A percentile compares a stretch with the other conserved stretches of the same genome.
These are phyloP conservation scores for Astropecten irregularis DNA, from an alignment of 53 echinoderm and acorn worm species.

Conservation along the genomic window DNA sequence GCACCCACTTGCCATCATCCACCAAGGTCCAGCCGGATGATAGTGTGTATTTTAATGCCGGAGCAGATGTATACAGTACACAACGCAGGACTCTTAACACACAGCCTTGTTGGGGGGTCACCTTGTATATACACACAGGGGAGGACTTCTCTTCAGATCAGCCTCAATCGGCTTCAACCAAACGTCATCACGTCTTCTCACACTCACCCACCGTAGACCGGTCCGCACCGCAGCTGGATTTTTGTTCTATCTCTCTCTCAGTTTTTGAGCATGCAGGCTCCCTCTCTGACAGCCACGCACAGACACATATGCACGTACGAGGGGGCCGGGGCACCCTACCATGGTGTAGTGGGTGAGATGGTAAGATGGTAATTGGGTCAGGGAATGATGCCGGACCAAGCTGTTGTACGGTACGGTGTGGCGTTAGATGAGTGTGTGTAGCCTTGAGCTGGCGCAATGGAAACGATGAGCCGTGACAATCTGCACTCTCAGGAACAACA, in stretches of 20 bases:
- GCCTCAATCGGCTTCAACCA: not conserved
- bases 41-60: no score
- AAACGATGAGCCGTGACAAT: slow-evolving; percentile 40
- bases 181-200: slow-evolving; percentile 55
- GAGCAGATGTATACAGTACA: no score
- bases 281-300: no score
- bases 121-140: slow-evolving; percentile 19
- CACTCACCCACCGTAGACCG: no score
- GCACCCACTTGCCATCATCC: slow-evolving; percentile 46
- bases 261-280: no score
- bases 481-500: slow-evolving; percentile 7
- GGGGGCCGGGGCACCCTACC: not conserved
- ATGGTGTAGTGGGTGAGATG: not conserved
- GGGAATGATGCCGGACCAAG: not conserved
- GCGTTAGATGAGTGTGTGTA: no score
- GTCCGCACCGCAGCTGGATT: no score
- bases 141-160: not conserved
- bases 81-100: no score
- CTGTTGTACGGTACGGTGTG: no score
- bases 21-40: slow-evolving; percentile 12
- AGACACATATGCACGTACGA: no score
- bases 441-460: not conserved
- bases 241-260: no score
- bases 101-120: slow-evolving; percentile 20
- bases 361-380: slow-evolving; percentile 24